Percentiles rank a stretch among this genome's conserved stretches.
phyloP scores from a whole-genome alignment of 2,797 vertebrate species.

The Thalassophryne amazonica region DNA sequence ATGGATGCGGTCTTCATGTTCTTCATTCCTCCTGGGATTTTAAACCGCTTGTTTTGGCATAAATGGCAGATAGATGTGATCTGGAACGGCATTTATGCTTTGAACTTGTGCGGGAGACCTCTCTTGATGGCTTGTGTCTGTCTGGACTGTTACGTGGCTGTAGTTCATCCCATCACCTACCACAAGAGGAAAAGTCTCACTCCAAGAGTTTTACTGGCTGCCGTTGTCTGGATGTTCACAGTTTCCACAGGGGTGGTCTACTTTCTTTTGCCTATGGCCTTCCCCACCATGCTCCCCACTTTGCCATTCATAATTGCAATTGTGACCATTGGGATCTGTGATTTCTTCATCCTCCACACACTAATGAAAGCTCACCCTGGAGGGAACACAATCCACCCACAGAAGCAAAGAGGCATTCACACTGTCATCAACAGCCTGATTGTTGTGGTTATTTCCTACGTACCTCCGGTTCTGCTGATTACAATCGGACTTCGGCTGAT shows the following conservation, averaged over 20 bases:
- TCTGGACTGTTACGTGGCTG: conserved; percentile 69
- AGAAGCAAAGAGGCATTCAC: conserved; percentile 67
- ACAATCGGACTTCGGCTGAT: background rate
- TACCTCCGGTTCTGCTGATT: conserved; percentile 49
- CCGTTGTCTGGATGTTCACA: conserved; percentile 35
- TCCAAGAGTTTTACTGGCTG: conserved; percentile 24
- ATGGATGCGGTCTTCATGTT: conserved; percentile 53
- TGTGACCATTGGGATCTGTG: conserved; percentile 52
- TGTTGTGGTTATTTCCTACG: conserved; percentile 39
- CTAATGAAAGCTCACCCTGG: conserved; percentile 36
- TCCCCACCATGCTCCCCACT: background rate
- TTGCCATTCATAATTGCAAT: conserved; percentile 12
- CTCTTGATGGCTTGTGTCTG: conserved; percentile 67
- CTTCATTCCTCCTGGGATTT: conserved; percentile 10
- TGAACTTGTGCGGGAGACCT: conserved; percentile 55
- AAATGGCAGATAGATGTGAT: rapidly evolving
- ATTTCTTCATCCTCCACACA: conserved; percentile 49
- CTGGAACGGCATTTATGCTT: background rate
- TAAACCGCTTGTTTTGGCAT: conserved; percentile 15
- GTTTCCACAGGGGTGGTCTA: background rate
- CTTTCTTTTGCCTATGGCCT: rapidly evolving
- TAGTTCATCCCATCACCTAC: conserved; percentile 67
- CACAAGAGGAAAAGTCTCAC: conserved; percentile 43
- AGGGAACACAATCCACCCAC: conserved; percentile 54
- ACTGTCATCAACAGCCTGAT: conserved; percentile 58